Conservation (phyloP, 2,113 vertebrate species). For the Neodontobutis hainanensis region DNA sequence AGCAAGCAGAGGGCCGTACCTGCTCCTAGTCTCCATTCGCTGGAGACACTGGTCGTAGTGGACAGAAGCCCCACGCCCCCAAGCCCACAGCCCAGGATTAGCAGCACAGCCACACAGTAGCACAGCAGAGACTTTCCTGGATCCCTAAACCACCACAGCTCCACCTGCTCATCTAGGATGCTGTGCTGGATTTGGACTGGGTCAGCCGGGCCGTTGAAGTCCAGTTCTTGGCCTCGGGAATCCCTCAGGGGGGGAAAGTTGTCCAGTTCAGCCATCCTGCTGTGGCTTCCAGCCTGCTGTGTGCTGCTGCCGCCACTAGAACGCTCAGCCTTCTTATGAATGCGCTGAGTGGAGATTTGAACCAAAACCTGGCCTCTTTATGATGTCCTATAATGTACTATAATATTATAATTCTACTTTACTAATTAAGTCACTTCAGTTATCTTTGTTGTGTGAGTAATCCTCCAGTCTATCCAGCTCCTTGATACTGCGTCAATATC, state of each 20-base stretch:
- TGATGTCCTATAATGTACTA: too few species aligned
- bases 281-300: conserved; percentile 40
- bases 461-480: conserved; percentile 16
- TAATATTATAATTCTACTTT: too few species aligned
- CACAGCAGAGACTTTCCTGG: conserved; percentile 90
- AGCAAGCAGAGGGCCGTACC: conserved; percentile 92
- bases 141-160: conserved; percentile 97
- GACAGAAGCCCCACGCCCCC: conserved; percentile 91
- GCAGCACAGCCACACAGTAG: conserved; percentile 85
- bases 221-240: conserved; percentile 39
- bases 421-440: conserved; percentile 16
- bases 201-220: conserved; percentile 54
- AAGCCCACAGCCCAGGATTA: conserved; percentile 89
- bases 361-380: neutral
- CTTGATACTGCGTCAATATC: conserved; percentile 26
- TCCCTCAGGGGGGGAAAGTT: conserved; percentile 72
- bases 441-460: conserved; percentile 15
- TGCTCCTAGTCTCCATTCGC: conserved; percentile 91
- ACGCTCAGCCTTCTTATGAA: conserved; percentile 16
- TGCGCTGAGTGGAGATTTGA: neutral
- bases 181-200: conserved; percentile 82
- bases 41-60: conserved; percentile 92
- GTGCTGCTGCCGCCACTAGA: conserved; percentile 37
- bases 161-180: conserved; percentile 93
- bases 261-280: conserved; percentile 84